Conservation (phyloP, 2,113 vertebrate genomes). For the Coptodon rendalli region DNA sequence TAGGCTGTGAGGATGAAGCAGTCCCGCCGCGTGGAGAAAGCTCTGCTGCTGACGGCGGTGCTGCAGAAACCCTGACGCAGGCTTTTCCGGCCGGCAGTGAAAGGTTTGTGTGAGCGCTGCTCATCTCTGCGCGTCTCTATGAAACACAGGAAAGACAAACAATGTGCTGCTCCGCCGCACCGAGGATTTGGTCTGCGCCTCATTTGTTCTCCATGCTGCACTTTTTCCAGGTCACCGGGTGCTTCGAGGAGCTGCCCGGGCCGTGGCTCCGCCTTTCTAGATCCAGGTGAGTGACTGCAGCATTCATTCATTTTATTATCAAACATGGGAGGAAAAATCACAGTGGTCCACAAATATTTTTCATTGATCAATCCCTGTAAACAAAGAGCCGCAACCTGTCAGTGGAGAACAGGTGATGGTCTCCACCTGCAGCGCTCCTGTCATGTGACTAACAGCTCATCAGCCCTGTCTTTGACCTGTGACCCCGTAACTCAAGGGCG, state of each 20-base stretch:
- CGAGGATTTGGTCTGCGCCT: neutral
- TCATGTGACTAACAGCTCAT: no score
- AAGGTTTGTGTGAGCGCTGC: neutral
- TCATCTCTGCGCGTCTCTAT: neutral
- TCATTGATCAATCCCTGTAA: neutral
- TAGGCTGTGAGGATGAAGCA: neutral
- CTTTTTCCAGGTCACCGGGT: conserved; percentile 49
- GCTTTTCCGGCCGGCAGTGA: neutral
- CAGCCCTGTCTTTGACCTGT: no score
- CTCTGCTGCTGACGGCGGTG: neutral
- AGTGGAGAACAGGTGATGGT: no score
- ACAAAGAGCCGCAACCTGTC: no score
- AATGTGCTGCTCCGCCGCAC: neutral
- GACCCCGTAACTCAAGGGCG: no score
- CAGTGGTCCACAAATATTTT: neutral
- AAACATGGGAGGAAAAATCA: neutral
- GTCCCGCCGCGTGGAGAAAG: neutral
- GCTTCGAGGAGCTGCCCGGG: neutral
- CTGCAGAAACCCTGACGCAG: neutral
- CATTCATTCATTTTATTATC: neutral
- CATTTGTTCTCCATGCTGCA: conserved; percentile 9
- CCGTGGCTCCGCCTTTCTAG: neutral
- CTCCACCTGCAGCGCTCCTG: no score
- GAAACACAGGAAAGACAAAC: conserved; percentile 41
- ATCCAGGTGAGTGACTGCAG: neutral